Percentiles rank a stretch among this genome's conserved stretches.
Conservation (phyloP, 2,888 invertebrate species). For the Colletes collaris region DNA sequence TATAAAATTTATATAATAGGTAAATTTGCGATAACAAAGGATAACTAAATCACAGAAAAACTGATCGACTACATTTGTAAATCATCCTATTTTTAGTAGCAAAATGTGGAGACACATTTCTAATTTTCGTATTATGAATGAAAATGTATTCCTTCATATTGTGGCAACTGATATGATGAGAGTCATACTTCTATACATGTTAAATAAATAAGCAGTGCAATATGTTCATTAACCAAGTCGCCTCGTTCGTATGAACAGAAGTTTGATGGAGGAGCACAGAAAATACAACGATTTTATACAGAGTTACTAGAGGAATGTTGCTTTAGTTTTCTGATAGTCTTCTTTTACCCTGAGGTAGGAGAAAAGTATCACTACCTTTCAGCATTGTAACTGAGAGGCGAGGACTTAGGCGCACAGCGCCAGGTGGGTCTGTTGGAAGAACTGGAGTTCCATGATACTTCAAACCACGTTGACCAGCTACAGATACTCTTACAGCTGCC, state of each 20-base stretch:
- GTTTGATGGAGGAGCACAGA: constrained; percentile 38
- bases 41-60: neutral
- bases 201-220: constrained; percentile 33
- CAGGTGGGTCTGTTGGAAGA: constrained; percentile 78
- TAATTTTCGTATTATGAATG: constrained; percentile 3
- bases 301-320: constrained; percentile 41
- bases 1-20: constrained; percentile 37
- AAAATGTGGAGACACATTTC: constrained; percentile 8
- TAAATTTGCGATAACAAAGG: constrained; percentile 20
- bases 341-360: constrained; percentile 56
- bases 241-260: constrained; percentile 21
- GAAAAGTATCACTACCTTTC: constrained; percentile 73
- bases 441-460: constrained; percentile 78
- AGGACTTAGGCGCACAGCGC: constrained; percentile 75
- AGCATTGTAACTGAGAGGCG: constrained; percentile 78
- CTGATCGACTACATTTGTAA: neutral
- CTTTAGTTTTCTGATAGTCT: constrained; percentile 53
- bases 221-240: constrained; percentile 40
- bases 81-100: constrained; percentile 7
- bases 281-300: constrained; percentile 53
- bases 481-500: constrained; percentile 74
- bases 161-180: neutral
- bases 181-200: constrained; percentile 20
- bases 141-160: constrained; percentile 19
- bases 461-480: constrained; percentile 76